Percentiles rank a stretch among this genome's conserved stretches.
phyloP scores from a whole-genome alignment of 2,888 invertebrate species.

The Strigamia maritima region DNA sequence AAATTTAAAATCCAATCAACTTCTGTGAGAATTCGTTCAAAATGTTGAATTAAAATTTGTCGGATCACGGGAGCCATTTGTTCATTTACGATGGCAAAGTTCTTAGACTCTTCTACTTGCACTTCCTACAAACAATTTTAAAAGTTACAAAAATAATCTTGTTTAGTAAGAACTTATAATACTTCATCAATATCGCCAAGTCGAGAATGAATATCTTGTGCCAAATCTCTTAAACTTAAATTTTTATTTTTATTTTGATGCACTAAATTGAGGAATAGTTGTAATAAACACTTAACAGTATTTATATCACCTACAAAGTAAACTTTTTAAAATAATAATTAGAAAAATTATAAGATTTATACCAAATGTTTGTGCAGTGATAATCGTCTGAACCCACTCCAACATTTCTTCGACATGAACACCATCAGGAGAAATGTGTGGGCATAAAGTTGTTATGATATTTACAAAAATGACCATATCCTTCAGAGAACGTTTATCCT shows the following conservation, averaged over 20 bases:
- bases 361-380: background rate
- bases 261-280: constrained; percentile 5
- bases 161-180: background rate
- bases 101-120: background rate
- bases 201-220: constrained; percentile 14
- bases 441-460: background rate
- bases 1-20: constrained; percentile 6
- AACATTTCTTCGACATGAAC: background rate
- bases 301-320: background rate
- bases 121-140: background rate
- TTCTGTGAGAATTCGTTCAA: background rate
- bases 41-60: background rate
- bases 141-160: background rate
- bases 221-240: background rate
- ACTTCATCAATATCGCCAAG: constrained; percentile 35
- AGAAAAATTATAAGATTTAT: background rate
- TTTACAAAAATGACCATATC: background rate
- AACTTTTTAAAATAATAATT: background rate
- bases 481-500: background rate
- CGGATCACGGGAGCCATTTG: background rate
- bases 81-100: background rate
- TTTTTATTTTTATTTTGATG: background rate
- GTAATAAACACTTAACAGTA: background rate
- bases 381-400: background rate
- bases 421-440: background rate